phyloP scores from a whole-genome alignment of 1,140 invertebrate genomes.

The Pinna nobilis region DNA sequence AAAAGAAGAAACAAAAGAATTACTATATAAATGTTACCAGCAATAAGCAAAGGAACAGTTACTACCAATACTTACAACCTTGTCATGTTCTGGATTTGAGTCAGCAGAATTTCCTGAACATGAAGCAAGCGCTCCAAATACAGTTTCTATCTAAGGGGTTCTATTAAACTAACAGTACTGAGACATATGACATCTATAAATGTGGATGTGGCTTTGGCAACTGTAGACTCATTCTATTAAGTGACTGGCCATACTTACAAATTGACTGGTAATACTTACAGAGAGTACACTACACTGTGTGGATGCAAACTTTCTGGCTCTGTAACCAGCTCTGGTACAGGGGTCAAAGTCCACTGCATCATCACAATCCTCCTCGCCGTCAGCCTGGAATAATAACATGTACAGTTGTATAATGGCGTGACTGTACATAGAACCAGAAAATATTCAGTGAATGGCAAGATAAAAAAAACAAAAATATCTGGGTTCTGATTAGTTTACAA shows the following conservation, averaged over 20 bases:
- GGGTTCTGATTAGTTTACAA: too few relatives aligned
- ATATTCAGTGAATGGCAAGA: neutral
- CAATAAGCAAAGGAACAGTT: too few relatives aligned
- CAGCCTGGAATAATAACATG: conserved; percentile 37
- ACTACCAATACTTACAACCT: too few relatives aligned
- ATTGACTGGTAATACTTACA: too few relatives aligned
- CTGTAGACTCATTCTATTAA: too few relatives aligned
- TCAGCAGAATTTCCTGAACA: too few relatives aligned
- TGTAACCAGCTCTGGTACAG: conserved; percentile 58
- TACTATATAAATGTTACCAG: too few relatives aligned
- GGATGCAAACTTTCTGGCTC: conserved; percentile 56
- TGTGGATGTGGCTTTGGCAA: neutral
- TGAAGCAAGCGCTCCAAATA: too few relatives aligned
- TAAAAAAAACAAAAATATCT: neutral
- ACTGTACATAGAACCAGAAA: neutral
- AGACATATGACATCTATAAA: neutral
- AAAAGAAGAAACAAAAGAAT: too few relatives aligned
- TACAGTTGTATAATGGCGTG: conserved; percentile 5
- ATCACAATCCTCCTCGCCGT: conserved; percentile 52
- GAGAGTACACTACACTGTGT: conserved; percentile 66
- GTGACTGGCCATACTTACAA: too few relatives aligned
- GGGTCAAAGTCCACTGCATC: conserved; percentile 66
- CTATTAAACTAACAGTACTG: neutral
- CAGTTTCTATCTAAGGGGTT: too few relatives aligned
- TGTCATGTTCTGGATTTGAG: too few relatives aligned